These are phyloP conservation scores for Zaprionus inermis DNA, from an alignment of 1,140 invertebrate genomes.

Conservation along the genomic window DNA sequence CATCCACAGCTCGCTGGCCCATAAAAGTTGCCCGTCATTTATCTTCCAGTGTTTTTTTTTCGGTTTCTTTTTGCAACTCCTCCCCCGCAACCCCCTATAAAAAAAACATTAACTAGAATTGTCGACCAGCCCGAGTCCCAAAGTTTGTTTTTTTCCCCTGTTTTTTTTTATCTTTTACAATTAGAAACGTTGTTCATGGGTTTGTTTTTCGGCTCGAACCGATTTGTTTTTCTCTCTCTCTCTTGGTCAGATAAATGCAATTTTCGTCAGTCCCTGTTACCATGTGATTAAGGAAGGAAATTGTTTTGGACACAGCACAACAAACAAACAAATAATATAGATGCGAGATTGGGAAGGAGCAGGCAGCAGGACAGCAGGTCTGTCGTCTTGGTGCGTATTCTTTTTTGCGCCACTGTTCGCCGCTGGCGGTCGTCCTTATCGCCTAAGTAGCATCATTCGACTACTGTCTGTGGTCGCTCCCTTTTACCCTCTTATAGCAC, in stretches of 20 bases:
- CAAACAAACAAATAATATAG: conserved; percentile 62
- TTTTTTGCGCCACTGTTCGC: conserved; percentile 18
- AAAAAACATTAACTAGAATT: conserved; percentile 64
- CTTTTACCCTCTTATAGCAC: conserved; percentile 28
- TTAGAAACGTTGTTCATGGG: conserved; percentile 69
- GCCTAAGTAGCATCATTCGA: conserved; percentile 76
- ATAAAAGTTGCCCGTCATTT: conserved; percentile 70
- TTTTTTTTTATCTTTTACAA: conserved; percentile 77
- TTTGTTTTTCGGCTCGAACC: conserved; percentile 44
- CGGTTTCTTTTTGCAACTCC: conserved; percentile 38
- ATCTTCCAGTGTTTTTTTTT: conserved; percentile 46
- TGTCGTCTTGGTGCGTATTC: conserved; percentile 29
- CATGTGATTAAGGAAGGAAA: conserved; percentile 84
- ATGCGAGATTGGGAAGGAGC: conserved; percentile 12
- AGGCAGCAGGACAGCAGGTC: conserved; percentile 8
- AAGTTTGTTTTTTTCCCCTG: conserved; percentile 36
- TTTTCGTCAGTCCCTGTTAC: conserved; percentile 65
- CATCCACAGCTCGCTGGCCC: conserved; percentile 27
- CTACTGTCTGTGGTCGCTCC: conserved; percentile 63
- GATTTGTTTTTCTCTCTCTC: conserved; percentile 57
- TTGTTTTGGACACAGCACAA: conserved; percentile 80
- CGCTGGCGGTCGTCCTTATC: conserved; percentile 61
- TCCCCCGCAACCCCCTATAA: conserved; percentile 10
- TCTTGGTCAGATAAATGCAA: conserved; percentile 73
- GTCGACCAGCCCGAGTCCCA: conserved; percentile 50